Conservation (phyloP, 2,797 vertebrate genomes). For the Mus spretus region DNA sequence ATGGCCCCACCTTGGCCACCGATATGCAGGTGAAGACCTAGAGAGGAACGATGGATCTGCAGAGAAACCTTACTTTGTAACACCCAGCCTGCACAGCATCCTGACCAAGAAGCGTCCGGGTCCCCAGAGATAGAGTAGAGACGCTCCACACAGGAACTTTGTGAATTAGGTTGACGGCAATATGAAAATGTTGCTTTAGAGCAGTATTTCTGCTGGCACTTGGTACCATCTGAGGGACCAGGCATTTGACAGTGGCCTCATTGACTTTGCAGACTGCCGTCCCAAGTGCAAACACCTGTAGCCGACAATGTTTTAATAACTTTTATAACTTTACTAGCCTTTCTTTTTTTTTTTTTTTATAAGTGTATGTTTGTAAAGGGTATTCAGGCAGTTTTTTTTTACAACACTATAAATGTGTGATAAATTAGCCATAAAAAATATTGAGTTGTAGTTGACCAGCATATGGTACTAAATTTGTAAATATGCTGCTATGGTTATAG, state of each 20-base stretch:
- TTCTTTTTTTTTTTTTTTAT: conserved; percentile 81
- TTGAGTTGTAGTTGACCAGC: conserved; percentile 85
- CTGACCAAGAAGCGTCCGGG: conserved; percentile 93
- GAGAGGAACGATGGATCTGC: conserved; percentile 97
- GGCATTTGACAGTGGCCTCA: conserved; percentile 77
- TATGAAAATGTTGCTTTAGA: conserved; percentile 83
- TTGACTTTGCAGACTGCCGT: conserved; percentile 85
- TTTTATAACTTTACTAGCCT: conserved; percentile 91
- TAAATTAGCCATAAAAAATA: conserved; percentile 90
- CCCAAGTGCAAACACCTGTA: conserved; percentile 79
- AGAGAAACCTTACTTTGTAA: conserved; percentile 97
- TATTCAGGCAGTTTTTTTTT: conserved; percentile 88
- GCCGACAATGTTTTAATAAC: conserved; percentile 88
- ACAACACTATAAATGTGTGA: conserved; percentile 86
- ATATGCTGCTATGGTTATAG: conserved; percentile 90
- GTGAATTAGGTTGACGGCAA: conserved; percentile 83
- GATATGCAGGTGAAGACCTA: conserved; percentile 96
- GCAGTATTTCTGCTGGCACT: conserved; percentile 75
- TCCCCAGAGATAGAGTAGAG: conserved; percentile 88
- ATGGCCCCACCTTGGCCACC: conserved; percentile 79
- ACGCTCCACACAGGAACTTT: conserved; percentile 78
- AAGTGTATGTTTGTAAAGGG: conserved; percentile 91
- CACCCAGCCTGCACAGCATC: conserved; percentile 95
- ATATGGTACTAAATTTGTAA: conserved; percentile 89
- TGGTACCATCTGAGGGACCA: conserved; percentile 61